Conservation (phyloP, 2,113 vertebrate genomes). For the Elgaria multicarinata region DNA sequence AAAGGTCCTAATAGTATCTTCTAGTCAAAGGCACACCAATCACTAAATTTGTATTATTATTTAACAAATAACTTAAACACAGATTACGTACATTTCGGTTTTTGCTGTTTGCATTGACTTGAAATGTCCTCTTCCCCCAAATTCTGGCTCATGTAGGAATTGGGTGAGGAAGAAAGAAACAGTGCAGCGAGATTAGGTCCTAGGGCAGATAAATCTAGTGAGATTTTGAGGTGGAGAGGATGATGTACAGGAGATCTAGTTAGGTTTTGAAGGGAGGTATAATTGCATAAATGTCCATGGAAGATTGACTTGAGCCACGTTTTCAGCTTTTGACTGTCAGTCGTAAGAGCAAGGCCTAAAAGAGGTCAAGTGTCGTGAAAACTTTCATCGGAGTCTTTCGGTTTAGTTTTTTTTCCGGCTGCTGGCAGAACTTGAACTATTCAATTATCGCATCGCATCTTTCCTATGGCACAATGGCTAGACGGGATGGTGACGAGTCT, state of each 20-base stretch:
- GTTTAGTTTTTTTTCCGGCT: neutral
- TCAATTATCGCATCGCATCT: accelerated
- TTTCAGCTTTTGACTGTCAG: neutral
- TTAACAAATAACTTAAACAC: no score
- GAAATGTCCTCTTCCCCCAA: neutral
- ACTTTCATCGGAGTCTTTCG: neutral
- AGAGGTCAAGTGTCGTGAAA: neutral
- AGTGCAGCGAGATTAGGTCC: no score
- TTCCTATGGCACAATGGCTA: neutral
- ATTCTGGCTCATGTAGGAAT: neutral
- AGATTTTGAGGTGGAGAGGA: neutral
- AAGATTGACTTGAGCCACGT: no score
- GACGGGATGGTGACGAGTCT: neutral
- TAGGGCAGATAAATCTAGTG: neutral
- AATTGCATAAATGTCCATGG: neutral
- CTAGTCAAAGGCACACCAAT: neutral
- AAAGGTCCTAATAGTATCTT: neutral
- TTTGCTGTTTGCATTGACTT: neutral
- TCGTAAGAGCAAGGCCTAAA: neutral
- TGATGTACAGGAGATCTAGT: neutral
- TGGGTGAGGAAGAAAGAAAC: neutral
- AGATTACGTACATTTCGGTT: neutral
- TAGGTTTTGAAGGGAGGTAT: neutral
- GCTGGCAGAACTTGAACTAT: neutral
- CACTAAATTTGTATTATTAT: no score